phyloP scores from a whole-genome alignment of 1,140 invertebrate genomes.

The Lordiphosa stackelbergi region DNA sequence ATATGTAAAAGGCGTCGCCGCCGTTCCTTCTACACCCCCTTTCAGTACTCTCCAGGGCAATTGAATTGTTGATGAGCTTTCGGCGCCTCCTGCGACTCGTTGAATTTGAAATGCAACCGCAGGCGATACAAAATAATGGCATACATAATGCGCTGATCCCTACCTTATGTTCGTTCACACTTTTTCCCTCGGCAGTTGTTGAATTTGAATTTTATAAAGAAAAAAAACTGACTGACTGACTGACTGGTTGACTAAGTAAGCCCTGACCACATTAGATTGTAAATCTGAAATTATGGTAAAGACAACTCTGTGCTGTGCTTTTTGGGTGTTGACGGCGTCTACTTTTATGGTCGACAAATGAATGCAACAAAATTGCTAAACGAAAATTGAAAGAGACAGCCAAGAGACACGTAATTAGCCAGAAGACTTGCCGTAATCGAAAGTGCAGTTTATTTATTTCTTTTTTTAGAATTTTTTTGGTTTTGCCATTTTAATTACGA shows the following conservation, averaged over 20 bases:
- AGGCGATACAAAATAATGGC: slow-evolving; percentile 66
- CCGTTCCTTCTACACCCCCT: neutral
- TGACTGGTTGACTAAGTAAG: slow-evolving; percentile 52
- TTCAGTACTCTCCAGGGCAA: slow-evolving; percentile 36
- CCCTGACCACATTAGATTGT: slow-evolving; percentile 36
- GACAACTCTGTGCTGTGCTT: slow-evolving; percentile 56
- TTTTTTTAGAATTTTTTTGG: slow-evolving; percentile 51
- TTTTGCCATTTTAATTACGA: slow-evolving; percentile 61
- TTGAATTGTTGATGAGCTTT: slow-evolving; percentile 71
- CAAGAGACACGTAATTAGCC: slow-evolving; percentile 68
- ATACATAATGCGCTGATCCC: slow-evolving; percentile 57
- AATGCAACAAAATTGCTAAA: slow-evolving; percentile 68
- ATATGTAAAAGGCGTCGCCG: slow-evolving; percentile 27
- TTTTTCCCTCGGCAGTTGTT: slow-evolving; percentile 51
- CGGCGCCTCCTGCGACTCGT: slow-evolving; percentile 49
- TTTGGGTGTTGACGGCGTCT: slow-evolving; percentile 57
- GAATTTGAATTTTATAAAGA: slow-evolving; percentile 41
- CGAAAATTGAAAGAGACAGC: slow-evolving; percentile 71
- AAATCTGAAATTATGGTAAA: slow-evolving; percentile 64
- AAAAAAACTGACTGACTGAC: slow-evolving; percentile 50
- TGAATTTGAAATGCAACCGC: slow-evolving; percentile 68
- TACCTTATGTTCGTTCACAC: slow-evolving; percentile 13
- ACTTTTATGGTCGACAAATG: slow-evolving; percentile 74
- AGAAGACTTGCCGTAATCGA: slow-evolving; percentile 45
- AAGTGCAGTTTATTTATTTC: slow-evolving; percentile 50